Percentiles rank a stretch among this genome's conserved stretches.
phyloP scores from a whole-genome alignment of 2,113 vertebrate species.

The Trochalopteron elliotii region DNA sequence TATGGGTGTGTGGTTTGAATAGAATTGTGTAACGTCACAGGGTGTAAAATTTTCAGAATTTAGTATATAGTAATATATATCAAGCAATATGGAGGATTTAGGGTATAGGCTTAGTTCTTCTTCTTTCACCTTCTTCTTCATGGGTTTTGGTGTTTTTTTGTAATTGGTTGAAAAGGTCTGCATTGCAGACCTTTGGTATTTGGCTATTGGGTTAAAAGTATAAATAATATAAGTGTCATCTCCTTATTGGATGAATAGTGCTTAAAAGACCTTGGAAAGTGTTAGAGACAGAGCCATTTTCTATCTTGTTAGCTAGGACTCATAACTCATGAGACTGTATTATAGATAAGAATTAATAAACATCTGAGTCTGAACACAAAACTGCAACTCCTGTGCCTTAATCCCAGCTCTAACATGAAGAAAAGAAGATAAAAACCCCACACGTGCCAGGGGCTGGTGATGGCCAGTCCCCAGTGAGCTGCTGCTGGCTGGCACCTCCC shows the following conservation, averaged over 20 bases:
- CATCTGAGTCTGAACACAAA: neutral
- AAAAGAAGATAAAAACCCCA: neutral
- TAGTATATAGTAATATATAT: neutral
- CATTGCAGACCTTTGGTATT: neutral
- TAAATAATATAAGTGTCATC: neutral
- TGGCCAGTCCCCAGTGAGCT: neutral
- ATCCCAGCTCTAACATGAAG: neutral
- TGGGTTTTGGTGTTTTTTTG: neutral
- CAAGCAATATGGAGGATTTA: neutral
- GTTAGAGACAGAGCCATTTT: neutral
- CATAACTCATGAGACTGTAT: neutral
- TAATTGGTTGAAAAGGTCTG: neutral
- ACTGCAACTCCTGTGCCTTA: neutral
- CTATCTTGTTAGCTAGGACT: neutral
- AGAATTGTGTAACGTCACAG: neutral
- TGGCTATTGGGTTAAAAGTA: neutral
- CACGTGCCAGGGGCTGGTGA: neutral
- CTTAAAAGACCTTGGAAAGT: neutral
- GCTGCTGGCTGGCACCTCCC: neutral
- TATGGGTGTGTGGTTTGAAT: neutral
- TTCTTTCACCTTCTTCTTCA: neutral
- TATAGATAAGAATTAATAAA: neutral
- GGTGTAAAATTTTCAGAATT: neutral
- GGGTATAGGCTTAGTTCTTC: neutral
- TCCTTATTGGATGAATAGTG: neutral